phyloP scores from a whole-genome alignment of 2,113 vertebrate genomes.

The Melanostigma gelatinosum region DNA sequence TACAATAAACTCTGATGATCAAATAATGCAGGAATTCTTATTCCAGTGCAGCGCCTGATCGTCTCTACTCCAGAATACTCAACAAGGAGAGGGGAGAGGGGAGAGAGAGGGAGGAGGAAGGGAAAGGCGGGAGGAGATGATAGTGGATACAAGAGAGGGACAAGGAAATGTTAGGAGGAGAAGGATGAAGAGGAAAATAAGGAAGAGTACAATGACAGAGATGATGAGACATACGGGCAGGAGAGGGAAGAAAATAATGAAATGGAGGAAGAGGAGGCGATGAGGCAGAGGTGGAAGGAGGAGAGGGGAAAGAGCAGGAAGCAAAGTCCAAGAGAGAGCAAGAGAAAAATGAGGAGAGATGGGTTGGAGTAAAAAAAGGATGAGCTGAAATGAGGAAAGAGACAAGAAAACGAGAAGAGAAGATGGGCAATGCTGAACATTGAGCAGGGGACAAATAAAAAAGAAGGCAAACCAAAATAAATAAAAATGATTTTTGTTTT shows the following conservation, averaged over 20 bases:
- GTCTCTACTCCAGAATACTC: conserved; percentile 73
- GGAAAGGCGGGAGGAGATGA: not conserved
- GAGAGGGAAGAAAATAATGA: not conserved
- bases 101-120: not conserved
- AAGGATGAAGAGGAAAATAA: conserved; percentile 12
- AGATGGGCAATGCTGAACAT: not conserved
- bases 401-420: not conserved
- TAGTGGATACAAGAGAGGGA: not conserved
- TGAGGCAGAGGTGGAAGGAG: not conserved
- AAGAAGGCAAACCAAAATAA: not conserved
- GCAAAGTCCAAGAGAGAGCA: too few species aligned
- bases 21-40: conserved; percentile 86
- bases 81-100: conserved; percentile 24
- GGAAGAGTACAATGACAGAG: not conserved
- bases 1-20: conserved; percentile 86
- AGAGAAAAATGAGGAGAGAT: not conserved
- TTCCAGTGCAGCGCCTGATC: conserved; percentile 73
- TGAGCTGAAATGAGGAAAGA: not conserved
- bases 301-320: not conserved
- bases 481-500: not conserved
- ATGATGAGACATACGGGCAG: not conserved
- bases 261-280: not conserved
- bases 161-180: conserved; percentile 4
- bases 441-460: not conserved
- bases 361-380: not conserved